Evolutionary conservation across 2,797 vertebrate genomes (phyloP), one percentile per base, ranked within the genome.

Genomic region (Platyrinchus mystaceus): DNA sequence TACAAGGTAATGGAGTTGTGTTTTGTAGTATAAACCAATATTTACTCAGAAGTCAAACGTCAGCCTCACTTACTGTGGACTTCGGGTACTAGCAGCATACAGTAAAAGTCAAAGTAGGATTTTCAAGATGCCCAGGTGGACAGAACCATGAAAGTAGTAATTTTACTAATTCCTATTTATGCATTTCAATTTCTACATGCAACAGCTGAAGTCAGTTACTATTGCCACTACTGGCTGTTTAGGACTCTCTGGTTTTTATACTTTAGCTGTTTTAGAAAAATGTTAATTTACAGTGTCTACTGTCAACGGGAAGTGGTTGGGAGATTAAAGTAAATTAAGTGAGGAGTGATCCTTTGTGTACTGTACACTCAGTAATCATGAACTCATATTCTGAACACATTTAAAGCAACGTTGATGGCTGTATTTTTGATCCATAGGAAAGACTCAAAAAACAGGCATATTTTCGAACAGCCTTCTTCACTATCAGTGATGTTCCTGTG

Each of bases 401-500:
- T 71, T 82, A 62, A 75, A 90, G n/a, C 68, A 53, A 39, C 59
- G 46, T 47, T 94, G 79, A 93, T 36, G 34, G 66, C 34, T 73
- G 1, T 87, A 34, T 89, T 71, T 97, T 50, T 94, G 84, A 86
- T 95, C 90, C 66, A 73, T 96, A 92, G 95, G 95, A 92, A 70
- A 95, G 77, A 87, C 64, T 92, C 91, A 90, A 92, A 88, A 97
- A 97, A 55, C 93, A 96, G 97, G 91, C 93, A 84, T 96, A 83
- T 95, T 97, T 97, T 97, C 94, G 96, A 95, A 94, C 87, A 79
- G 49, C 6, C 3, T 76, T 96, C 73, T 71, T 87, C 90, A 86
- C 78, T 64, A 56, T 95, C 96, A 96, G 62, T 97, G 96, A 97
- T 97, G 59, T 97, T 94, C 96, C 94, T 93, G 95, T 96, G 87